Percentiles rank a stretch among this genome's conserved stretches.
phyloP scores from a whole-genome alignment of 2,113 vertebrate species.

The Physeter macrocephalus region DNA sequence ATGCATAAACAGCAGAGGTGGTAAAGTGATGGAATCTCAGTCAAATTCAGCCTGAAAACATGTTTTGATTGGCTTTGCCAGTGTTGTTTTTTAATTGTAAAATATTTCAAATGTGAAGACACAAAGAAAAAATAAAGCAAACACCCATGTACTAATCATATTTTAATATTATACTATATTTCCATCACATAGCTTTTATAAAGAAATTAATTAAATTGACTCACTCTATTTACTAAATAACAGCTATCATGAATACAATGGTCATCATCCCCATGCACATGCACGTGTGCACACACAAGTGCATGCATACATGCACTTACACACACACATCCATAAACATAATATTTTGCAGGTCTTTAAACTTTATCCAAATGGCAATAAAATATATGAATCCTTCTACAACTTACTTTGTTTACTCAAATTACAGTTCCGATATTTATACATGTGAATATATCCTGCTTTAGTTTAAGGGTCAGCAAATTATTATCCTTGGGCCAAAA shows the following conservation, averaged over 20 bases:
- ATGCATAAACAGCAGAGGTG: not conserved
- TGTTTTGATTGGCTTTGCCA: not conserved
- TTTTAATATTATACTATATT: not conserved
- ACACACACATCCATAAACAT: not conserved
- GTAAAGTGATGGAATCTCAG: not conserved
- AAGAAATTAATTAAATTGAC: not conserved
- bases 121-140: not conserved
- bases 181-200: not conserved
- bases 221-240: not conserved
- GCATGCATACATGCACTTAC: not conserved
- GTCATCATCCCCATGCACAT: not conserved
- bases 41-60: not conserved
- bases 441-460: not conserved
- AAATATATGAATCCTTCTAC: not conserved
- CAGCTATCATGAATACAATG: not conserved
- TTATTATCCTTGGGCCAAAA: not conserved
- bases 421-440: constrained; percentile 5
- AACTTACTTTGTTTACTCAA: not conserved
- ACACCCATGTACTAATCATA: not conserved
- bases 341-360: not conserved
- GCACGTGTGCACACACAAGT: not conserved
- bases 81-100: not conserved
- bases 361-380: not conserved
- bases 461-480: not conserved
- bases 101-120: not conserved